These are phyloP conservation scores for Callorhinus ursinus DNA, from an alignment of 2,113 vertebrate species.

Conservation along the genomic window DNA sequence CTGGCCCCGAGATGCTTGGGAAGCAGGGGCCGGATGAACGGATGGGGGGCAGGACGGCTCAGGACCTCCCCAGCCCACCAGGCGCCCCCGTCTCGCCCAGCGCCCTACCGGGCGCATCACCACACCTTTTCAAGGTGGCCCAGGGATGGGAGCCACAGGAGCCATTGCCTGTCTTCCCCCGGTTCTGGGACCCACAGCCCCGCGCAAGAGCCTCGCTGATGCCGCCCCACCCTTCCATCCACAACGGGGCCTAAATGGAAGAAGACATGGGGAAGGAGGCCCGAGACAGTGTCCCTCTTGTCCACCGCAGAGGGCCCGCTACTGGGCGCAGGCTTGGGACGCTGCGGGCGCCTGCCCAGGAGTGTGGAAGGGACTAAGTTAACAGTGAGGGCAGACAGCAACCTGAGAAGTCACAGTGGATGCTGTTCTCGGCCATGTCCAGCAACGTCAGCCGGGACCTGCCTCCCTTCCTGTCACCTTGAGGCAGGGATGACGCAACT, in stretches of 20 bases:
- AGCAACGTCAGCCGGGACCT: neutral
- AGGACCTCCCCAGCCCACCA: neutral
- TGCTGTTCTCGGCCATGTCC: neutral
- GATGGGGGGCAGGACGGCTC: neutral
- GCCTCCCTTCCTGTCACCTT: neutral
- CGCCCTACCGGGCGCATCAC: neutral
- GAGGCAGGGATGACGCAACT: neutral
- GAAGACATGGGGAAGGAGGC: neutral
- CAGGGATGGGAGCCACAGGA: fast-evolving
- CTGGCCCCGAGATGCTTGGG: neutral
- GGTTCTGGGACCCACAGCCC: neutral
- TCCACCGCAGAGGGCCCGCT: neutral
- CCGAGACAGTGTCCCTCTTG: neutral
- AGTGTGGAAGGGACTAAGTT: neutral
- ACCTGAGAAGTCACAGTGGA: neutral
- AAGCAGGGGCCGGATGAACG: no score
- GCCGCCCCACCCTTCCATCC: neutral
- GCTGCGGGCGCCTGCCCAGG: neutral
- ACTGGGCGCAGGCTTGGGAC: neutral
- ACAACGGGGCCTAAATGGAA: neutral
- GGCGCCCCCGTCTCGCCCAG: fast-evolving
- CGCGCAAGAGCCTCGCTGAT: neutral
- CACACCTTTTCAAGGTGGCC: neutral
- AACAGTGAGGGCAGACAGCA: neutral
- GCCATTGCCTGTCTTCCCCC: neutral